These are phyloP conservation scores for Monopterus albus DNA, from an alignment of 2,113 vertebrate species.

Conservation along the genomic window DNA sequence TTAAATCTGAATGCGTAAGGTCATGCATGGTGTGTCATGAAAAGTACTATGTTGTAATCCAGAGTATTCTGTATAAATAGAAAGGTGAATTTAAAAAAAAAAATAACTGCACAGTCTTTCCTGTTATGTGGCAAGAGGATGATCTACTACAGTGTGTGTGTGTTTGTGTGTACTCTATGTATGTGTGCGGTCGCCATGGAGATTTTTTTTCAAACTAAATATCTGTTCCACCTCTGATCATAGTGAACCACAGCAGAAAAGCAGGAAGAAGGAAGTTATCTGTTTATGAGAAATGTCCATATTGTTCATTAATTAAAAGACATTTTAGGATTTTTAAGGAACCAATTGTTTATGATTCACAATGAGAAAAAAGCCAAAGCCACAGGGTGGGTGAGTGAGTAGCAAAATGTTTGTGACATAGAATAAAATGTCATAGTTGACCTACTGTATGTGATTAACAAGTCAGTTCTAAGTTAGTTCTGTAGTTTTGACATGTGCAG, in stretches of 20 bases:
- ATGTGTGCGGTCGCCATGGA: background rate
- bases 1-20: too few species aligned
- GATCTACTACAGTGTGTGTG: background rate
- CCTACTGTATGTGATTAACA: too few species aligned
- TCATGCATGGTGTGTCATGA: background rate
- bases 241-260: background rate
- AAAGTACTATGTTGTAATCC: constrained; percentile 31
- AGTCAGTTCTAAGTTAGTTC: too few species aligned
- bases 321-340: constrained; percentile 12
- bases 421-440: too few species aligned
- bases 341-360: background rate
- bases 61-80: background rate
- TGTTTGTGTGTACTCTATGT: background rate
- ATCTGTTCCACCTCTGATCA: background rate
- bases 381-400: too few species aligned
- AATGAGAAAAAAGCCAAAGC: background rate
- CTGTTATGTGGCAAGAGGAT: too few species aligned
- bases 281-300: background rate
- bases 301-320: background rate
- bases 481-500: too few species aligned
- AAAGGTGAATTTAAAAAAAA: background rate
- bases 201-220: background rate
- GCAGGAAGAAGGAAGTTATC: background rate
- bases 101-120: background rate
- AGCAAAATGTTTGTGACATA: too few species aligned